Conservation (phyloP, 2,888 invertebrate species). For the Brachylomia viminalis region DNA sequence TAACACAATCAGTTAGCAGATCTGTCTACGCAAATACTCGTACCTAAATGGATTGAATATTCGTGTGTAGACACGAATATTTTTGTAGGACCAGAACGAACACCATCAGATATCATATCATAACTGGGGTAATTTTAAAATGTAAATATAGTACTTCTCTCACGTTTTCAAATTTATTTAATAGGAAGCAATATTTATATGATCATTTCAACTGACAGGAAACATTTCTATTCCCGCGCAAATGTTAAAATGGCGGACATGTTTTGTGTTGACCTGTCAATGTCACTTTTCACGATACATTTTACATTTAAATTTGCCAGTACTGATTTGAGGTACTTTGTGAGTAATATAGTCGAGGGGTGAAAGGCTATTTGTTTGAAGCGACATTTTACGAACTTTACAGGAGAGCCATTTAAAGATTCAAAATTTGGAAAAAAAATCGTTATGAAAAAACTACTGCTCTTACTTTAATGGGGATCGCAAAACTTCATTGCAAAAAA, state of each 20-base stretch:
- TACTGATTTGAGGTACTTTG: neutral
- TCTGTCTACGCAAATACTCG: slow-evolving; percentile 28
- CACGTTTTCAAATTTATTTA: neutral
- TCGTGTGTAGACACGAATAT: slow-evolving; percentile 22
- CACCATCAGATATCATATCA: slow-evolving; percentile 19
- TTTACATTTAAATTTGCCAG: slow-evolving; percentile 11
- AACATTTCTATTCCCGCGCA: slow-evolving; percentile 8
- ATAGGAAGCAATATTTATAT: slow-evolving; percentile 8
- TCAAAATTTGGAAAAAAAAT: too few species aligned
- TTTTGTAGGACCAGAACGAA: slow-evolving; percentile 47
- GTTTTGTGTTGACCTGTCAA: neutral
- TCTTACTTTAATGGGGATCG: too few species aligned
- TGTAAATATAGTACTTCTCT: slow-evolving; percentile 21
- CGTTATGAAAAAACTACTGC: too few species aligned
- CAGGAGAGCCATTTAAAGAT: too few species aligned
- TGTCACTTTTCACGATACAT: slow-evolving; percentile 1
- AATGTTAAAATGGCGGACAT: slow-evolving; percentile 13
- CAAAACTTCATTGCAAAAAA: too few species aligned
- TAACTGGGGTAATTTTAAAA: slow-evolving; percentile 17
- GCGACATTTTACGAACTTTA: too few species aligned
- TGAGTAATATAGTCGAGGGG: neutral
- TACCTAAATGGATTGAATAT: slow-evolving; percentile 36
- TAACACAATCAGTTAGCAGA: slow-evolving; percentile 14
- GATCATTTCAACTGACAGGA: neutral
- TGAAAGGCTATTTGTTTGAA: too few species aligned